Evolutionary conservation across 2,797 vertebrate species (phyloP).

Genomic region (Melopsittacus undulatus): DNA sequence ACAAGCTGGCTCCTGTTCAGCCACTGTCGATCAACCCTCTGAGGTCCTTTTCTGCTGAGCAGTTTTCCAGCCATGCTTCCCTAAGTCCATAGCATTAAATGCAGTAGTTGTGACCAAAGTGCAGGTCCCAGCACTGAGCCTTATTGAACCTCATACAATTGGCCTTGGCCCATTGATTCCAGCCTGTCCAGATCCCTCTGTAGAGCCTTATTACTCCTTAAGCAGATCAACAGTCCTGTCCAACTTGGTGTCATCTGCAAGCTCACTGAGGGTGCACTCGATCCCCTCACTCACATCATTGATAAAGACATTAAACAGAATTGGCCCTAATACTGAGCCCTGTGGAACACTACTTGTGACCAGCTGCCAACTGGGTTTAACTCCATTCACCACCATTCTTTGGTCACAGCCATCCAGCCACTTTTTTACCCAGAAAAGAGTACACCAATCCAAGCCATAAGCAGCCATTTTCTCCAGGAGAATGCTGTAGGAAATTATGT

Average conservation of each 20-base stretch:
- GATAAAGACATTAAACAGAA: background rate
- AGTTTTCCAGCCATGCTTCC: background rate
- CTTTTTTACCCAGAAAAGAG: background rate
- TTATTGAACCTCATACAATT: fast-evolving
- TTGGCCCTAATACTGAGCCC: background rate
- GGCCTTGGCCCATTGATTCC: background rate
- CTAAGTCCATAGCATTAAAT: fast-evolving
- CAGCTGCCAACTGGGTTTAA: background rate
- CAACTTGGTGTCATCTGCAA: background rate
- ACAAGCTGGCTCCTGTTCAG: background rate
- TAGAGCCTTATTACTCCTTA: background rate
- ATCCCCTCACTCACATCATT: background rate
- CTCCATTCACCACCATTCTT: background rate
- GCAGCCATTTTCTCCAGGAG: background rate
- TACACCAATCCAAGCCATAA: background rate
- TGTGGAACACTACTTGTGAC: background rate
- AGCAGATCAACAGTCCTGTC: background rate
- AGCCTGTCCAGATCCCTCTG: background rate
- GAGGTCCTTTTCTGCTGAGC: background rate
- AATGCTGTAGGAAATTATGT: background rate
- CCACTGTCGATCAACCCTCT: background rate
- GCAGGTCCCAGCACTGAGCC: background rate
- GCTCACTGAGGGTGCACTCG: background rate
- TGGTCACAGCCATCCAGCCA: background rate
- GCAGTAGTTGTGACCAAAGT: background rate